Percentiles rank a stretch among this genome's conserved stretches.
Evolutionary conservation across 2,888 invertebrate species (phyloP).

Genomic region (Ophion costatus): DNA sequence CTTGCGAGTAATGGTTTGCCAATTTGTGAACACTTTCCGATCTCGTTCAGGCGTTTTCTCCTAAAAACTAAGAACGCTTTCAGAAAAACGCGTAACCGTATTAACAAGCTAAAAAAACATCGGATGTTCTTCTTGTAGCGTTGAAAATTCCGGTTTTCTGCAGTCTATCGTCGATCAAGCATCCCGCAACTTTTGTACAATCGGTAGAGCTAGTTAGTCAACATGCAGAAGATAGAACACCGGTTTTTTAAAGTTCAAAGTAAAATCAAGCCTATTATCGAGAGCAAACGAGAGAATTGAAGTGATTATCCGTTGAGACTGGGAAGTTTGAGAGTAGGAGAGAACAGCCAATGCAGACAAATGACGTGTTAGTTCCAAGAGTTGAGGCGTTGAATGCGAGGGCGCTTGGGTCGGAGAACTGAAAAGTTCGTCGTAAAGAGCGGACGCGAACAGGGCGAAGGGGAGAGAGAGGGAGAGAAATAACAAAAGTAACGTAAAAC

Average conservation of each 20-base stretch:
- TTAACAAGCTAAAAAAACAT: neutral
- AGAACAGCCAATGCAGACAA: neutral
- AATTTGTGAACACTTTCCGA: slow-evolving; percentile 35
- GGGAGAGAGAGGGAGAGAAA: slow-evolving; percentile 56
- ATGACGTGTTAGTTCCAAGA: slow-evolving; percentile 48
- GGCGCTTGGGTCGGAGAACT: slow-evolving; percentile 76
- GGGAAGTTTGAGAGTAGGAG: neutral
- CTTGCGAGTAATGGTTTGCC: slow-evolving; percentile 67
- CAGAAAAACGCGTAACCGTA: neutral
- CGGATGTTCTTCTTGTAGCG: neutral
- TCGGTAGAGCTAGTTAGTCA: neutral
- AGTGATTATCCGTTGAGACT: neutral
- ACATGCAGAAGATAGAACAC: neutral
- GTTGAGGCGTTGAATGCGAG: slow-evolving; percentile 44
- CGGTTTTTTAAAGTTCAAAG: neutral
- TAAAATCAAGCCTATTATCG: neutral
- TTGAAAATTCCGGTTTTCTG: neutral
- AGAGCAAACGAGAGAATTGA: neutral
- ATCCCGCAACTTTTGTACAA: neutral
- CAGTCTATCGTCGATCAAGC: neutral
- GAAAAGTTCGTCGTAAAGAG: slow-evolving; percentile 69
- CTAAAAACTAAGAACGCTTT: neutral
- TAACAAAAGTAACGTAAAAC: slow-evolving; percentile 56
- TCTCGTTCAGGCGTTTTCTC: slow-evolving; percentile 17
- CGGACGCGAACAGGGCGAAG: slow-evolving; percentile 3